Conservation (phyloP, 2,797 vertebrate genomes). For the Phaenicophaeus curvirostris region DNA sequence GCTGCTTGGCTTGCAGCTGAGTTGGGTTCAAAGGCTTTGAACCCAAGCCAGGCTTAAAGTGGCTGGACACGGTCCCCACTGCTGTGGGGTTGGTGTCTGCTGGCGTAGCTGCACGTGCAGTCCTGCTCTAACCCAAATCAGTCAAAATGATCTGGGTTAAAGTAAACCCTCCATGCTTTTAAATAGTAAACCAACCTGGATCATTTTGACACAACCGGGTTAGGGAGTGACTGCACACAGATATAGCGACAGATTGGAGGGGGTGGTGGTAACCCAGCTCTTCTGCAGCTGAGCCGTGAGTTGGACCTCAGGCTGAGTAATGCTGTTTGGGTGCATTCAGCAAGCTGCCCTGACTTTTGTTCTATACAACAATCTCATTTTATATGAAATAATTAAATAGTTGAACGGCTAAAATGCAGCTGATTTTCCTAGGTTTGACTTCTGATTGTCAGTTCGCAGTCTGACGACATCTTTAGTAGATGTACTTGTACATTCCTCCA, state of each 20-base stretch:
- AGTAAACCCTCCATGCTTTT: constrained; percentile 48
- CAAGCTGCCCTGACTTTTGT: background rate
- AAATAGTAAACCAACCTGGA: constrained; percentile 67
- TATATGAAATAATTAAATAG: background rate
- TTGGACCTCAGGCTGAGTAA: background rate
- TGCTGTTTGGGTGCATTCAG: background rate
- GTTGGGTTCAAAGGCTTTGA: constrained; percentile 15
- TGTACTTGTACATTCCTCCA: background rate
- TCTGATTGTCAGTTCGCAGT: background rate
- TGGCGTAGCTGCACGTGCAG: background rate
- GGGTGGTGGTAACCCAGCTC: background rate
- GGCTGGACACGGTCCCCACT: background rate
- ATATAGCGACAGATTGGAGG: background rate
- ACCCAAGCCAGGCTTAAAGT: background rate
- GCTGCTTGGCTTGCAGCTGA: constrained; percentile 7
- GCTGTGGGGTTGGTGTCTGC: background rate
- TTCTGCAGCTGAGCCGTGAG: background rate
- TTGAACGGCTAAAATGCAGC: background rate
- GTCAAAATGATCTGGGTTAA: constrained; percentile 54
- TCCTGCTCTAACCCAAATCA: constrained; percentile 57
- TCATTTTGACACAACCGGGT: constrained; percentile 65
- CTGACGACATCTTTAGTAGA: background rate
- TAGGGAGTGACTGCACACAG: background rate
- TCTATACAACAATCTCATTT: background rate
- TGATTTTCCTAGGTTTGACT: background rate